phyloP scores from a whole-genome alignment of 2,797 vertebrate genomes.

The Epinephelus coioides region DNA sequence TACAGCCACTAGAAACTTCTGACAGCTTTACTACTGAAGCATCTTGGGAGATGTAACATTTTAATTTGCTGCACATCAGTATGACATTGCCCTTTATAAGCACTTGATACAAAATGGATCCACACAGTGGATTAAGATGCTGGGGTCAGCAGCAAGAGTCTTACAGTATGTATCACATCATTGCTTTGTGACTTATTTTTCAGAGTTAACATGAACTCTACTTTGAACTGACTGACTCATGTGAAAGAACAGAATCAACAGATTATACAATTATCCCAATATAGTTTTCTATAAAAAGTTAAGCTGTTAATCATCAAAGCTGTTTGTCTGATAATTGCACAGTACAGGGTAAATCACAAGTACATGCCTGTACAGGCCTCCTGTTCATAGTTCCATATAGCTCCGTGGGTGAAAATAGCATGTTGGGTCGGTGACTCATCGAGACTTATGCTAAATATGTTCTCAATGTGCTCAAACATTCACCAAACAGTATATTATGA shows the following conservation, averaged over 20 bases:
- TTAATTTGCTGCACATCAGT: conserved; percentile 13
- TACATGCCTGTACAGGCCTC: conserved; percentile 31
- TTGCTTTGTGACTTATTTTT: conserved; percentile 13
- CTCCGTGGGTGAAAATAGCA: conserved; percentile 21
- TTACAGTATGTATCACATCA: conserved; percentile 9
- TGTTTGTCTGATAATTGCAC: conserved; percentile 46
- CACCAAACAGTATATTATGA: conserved; percentile 9
- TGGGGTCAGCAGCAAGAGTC: conserved; percentile 21
- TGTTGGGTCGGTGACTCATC: neutral
- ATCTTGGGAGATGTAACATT: conserved; percentile 1
- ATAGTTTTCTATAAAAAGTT: conserved; percentile 24
- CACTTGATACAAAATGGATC: conserved; percentile 11
- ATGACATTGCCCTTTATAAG: conserved; percentile 31
- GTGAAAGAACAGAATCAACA: conserved; percentile 11
- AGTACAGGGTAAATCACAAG: neutral
- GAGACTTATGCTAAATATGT: conserved; percentile 18
- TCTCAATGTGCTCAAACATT: conserved; percentile 17
- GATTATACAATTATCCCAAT: conserved; percentile 3
- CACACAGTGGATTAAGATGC: conserved; percentile 17
- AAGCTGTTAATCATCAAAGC: conserved; percentile 37
- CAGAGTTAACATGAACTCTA: conserved; percentile 3
- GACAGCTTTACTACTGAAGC: too few species aligned
- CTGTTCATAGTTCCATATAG: neutral
- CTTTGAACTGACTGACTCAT: conserved; percentile 4
- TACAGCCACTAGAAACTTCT: too few species aligned